Evolutionary conservation across 2,797 vertebrate species (phyloP), one percentile per base, ranked within the genome.

Genomic region (Labeo calbasu): DNA sequence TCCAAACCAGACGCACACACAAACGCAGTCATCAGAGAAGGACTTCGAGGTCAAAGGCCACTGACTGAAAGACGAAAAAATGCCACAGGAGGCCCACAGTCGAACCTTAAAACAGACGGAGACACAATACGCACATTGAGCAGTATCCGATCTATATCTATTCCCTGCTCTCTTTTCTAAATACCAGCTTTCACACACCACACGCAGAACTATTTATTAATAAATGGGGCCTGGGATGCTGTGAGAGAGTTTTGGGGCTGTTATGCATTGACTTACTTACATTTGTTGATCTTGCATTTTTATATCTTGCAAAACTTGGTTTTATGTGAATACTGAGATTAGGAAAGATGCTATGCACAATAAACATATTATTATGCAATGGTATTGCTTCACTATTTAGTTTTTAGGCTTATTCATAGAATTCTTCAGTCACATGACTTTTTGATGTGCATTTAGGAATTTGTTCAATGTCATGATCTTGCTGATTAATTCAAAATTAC

Each of bases 1-100:
- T 94, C 94, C 93, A 93, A 95, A 96, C 96, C 96, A 96, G 96
- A 95, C 95, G 94, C 93, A 93, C 94, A 69, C 93, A 95, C 96
- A 95, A 94, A 95, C 93, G 94, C 94, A 94, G 46, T 73, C 71
- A 69, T 71, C 95, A 96, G 95, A 96, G 95, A 94, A 93, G 95
- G 95, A 95, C 95, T 92, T 94, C 13, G 6, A 94, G 95, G 96
- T 96, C 95, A 96, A 95, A 95, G 86, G 82, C 77, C 88, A 86
- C 66, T 53, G 63, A 65, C 63, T 77, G 59, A 80, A 81, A 73
- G 84, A 84, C 43, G 59, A 59, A 84, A 83, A 82, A 83, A 85
- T 86, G 65, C 70, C 86, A 86, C 61, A 70, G 63, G 83, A 86
- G 83, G 83, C 76, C 65, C 69, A 57, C 63, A 82, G 81, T 81